Base-by-base conservation (phyloP, 2,113 vertebrate genomes). In the Campylomormyrus numenius region DNA sequence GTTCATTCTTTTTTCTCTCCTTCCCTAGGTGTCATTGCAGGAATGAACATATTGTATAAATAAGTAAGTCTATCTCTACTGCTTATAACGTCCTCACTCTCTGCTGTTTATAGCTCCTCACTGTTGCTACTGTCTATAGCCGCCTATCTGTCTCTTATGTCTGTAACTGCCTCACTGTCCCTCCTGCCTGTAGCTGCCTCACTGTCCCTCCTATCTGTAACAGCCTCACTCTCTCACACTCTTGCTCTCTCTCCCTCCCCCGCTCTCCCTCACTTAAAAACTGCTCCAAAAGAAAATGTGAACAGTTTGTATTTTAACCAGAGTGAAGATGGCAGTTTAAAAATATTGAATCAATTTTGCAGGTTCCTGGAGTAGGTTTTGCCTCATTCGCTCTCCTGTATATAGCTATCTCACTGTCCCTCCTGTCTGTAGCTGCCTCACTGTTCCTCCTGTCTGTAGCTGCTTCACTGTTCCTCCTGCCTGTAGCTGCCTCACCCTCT, bases 1-100 rank as follows among this genome's bases (percentile, higher is more conserved):
- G 90, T 90, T 31, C 89, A 0, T 91, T 83, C 83, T 91, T 84
- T 91, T 91, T 91, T 85, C 92, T 87, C 74, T 94, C 94, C 94
- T 92, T 94, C 80, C 74, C 15, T 95, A 99, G 98, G 97, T 99
- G 96, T 98, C 97, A 93, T 97, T 98, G 96, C 98, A 98, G 96
- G 97, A 97, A 95, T 98, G 96, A 98, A 94, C 93, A 94, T 93
- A 94, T 94, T 95, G 88, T 94, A 95, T 95, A 95, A 94, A 96
- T 94, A 96, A 97, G 97, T 98, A 96, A 97, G 97, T 97, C 94
- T 49, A 45, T 50, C 49, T 52, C 35, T 56, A 21, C 17, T 85
- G 0, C 8, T 46, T 48, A 11, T 10, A 85, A 24, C 1, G 1
- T 17, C 21, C 19, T 85, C 31, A 35, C 8, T n/a, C 66, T 88